These are phyloP conservation scores for Epinephelus cyanopodus DNA, from an alignment of 2,113 vertebrate species.

Conservation along the genomic window DNA sequence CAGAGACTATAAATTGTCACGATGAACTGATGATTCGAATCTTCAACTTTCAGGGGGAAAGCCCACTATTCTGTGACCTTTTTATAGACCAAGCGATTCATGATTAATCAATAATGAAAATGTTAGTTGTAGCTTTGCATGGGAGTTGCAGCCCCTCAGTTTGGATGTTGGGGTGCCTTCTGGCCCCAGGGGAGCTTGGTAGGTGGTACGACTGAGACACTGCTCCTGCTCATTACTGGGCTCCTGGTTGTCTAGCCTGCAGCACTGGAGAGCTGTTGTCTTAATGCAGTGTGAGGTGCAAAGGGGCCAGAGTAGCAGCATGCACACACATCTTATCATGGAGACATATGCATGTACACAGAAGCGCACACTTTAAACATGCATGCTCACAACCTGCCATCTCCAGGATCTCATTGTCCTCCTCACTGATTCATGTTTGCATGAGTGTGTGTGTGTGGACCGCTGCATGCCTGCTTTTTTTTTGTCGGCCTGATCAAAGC, in stretches of 20 bases:
- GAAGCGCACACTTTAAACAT: slow-evolving; percentile 12
- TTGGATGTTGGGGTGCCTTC: slow-evolving; percentile 25
- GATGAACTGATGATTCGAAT: too few relatives aligned
- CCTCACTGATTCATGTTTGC: background rate
- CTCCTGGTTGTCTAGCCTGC: slow-evolving; percentile 55
- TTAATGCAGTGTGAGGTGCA: slow-evolving; percentile 5
- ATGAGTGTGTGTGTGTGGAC: slow-evolving; percentile 15
- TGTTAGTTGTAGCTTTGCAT: background rate
- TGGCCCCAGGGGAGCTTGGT: slow-evolving; percentile 34
- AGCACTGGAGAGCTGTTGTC: slow-evolving; percentile 39
- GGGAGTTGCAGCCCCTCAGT: slow-evolving; percentile 21
- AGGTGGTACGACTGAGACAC: slow-evolving; percentile 39
- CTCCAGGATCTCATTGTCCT: background rate
- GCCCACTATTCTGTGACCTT: too few relatives aligned
- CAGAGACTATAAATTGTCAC: too few relatives aligned
- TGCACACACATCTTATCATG: slow-evolving; percentile 6
- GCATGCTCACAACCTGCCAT: background rate
- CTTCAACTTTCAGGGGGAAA: too few relatives aligned
- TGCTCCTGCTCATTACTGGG: slow-evolving; percentile 67
- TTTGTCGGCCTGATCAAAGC: slow-evolving; percentile 71
- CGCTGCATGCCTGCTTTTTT: slow-evolving; percentile 6
- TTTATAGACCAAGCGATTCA: too few relatives aligned
- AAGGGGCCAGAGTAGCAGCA: background rate
- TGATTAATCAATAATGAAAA: too few relatives aligned
- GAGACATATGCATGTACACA: background rate